Evolutionary conservation across 2,888 invertebrate species (phyloP), one percentile per base, ranked within the genome.

Genomic region (Athalia rosae): DNA sequence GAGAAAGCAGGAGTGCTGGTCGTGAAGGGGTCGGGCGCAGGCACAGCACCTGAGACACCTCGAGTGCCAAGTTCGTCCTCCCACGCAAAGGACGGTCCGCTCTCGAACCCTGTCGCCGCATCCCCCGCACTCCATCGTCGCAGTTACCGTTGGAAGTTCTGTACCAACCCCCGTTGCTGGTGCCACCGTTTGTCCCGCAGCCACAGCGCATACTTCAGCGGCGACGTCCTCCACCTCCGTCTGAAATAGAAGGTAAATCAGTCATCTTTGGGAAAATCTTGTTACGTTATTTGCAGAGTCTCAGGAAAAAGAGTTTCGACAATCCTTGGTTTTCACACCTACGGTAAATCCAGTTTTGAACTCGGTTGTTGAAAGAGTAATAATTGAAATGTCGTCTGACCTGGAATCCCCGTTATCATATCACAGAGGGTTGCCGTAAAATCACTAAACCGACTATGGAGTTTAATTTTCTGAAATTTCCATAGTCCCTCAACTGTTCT

Each of bases 1-100:
- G 87, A 97, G 94, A 91, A 96, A 97, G 92, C 97, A 97, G 83
- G 96, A 96, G 80, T 95, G 95, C 87, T 97, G 96, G 76, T 95
- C 91, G 91, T 97, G 97, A 79, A 97, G 93, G 86, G 95, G 95
- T 80, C 95, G 92, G 85, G 95, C 95, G 91, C 97, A 97, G 79
- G 97, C 95, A 91, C 95, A 96, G 91, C 97, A 97, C 81, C 97
- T 92, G 80, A 97, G 92, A 90, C 97, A 98, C 88, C 93, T 93
- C 82, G 95, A 94, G 92, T 96, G 98, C 97, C 97, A 98, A 87
- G 95, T 95, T 89, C 95, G 93, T 81, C 96, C 96, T 84, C 95
- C 95, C 87, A 97, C 97, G 77, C 77, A 77, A 47, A 77, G 77
- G 11, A 77, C 77, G 13, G 77, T 77, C 6, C 78, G 63, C 8